Base-by-base conservation (phyloP, 2,113 vertebrate genomes). In the Crotalus viridis region DNA sequence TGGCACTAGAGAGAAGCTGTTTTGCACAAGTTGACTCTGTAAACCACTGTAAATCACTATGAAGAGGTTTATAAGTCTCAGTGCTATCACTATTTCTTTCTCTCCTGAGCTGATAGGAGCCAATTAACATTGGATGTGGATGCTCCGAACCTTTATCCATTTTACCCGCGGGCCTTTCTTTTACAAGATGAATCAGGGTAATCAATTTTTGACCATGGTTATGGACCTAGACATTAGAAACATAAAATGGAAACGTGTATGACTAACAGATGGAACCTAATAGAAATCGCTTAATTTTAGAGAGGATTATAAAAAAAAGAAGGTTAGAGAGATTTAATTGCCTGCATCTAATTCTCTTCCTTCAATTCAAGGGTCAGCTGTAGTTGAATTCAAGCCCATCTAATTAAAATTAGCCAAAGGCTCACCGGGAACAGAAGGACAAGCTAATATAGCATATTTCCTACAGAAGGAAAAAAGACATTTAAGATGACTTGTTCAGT, bases 361-460 rank as follows among this genome's bases (percentile, higher is more conserved):
- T 57, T 55, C 88, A 57, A 57, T 69, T 85, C 52, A 28, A 59
- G 64, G 92, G 92, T 92, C 87, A 89, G 54, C 22, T 15, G 39
- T 48, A 43, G 17, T 85, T 21, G 52, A 48, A 89, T 85, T 92
- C 88, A 57, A 92, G 87, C 56, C 56, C 26, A 57, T 57, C 87
- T 92, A 57, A 92, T 92, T 92, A 92, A 92, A 92, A 89, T 85
- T 33, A 56, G 64, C 92, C 4, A 28, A 51, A 92, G 87, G 87
- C 52, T 56, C 15, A 81, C n/a, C 10, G 1, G 26, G 22, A 10
- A 43, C 22, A 54, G 86, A 21, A 54, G 10, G 86, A 74, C 48
- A 28, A 55, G 91, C 57, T 74, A 64, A 91, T n/a, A 51, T 4
- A 7, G 7, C 51, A 6, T 17, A 69, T 74, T 55, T 55, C 19